phyloP scores from a whole-genome alignment of 2,113 vertebrate genomes.

The Heloderma charlesbogerti region DNA sequence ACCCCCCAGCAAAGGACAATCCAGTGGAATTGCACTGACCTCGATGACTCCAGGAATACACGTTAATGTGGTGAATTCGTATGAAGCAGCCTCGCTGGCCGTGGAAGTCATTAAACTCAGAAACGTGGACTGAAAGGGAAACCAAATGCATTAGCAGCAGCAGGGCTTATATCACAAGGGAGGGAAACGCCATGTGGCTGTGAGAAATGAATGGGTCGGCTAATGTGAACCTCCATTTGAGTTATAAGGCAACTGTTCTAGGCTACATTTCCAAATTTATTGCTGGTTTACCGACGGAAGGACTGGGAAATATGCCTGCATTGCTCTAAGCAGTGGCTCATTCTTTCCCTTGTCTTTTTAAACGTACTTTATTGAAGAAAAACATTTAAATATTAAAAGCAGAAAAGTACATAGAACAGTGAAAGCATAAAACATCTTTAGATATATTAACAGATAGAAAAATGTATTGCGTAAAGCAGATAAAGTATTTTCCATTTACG shows the following conservation, averaged over 20 bases:
- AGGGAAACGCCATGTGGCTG: not conserved
- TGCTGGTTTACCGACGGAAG: not conserved
- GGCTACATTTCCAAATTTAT: not conserved
- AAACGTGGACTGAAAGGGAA: conserved; percentile 91
- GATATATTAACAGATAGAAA: not conserved
- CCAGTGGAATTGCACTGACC: conserved; percentile 69
- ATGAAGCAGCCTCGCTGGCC: conserved; percentile 93
- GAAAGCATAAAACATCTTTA: not conserved
- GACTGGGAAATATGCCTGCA: too few relatives aligned
- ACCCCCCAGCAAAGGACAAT: fast-evolving
- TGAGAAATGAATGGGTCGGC: too few relatives aligned
- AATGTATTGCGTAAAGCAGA: not conserved
- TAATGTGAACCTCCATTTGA: not conserved
- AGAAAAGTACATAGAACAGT: not conserved
- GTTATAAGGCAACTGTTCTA: not conserved
- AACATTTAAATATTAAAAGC: not conserved
- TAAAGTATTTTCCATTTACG: too few relatives aligned
- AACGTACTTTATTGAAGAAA: not conserved
- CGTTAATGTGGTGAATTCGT: conserved; percentile 97
- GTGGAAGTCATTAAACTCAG: conserved; percentile 98
- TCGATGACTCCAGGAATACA: conserved; percentile 99
- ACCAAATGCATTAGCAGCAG: not conserved
- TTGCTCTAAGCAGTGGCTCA: not conserved
- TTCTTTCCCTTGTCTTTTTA: not conserved
- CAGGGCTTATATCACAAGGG: not conserved